Evolutionary conservation across 37 sponge, comb jelly and placozoan genomes (phyloP), one percentile per base, ranked within the genome.

Genomic region (Crambe crambe): DNA sequence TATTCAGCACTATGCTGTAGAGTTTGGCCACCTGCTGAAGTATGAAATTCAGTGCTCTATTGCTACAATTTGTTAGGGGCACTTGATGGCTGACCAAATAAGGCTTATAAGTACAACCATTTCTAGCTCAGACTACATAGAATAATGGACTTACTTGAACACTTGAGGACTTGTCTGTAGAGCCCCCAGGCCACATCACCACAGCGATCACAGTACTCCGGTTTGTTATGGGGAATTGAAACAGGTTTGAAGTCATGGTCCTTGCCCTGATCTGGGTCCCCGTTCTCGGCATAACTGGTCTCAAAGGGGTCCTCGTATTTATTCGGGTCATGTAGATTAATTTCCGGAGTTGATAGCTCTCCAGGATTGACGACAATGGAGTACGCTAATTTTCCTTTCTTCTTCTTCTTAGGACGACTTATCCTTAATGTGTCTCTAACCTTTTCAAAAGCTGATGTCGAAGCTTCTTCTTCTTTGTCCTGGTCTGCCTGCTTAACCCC

Each of bases 221-320:
- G 79, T 42, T 72, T 85, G 72, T 75, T 87, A 74, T 70, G 92
- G 61, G 63, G 97, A 74, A 96, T 85, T 58, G 85, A 82, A 70
- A 89, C 57, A 77, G 65, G 34, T 84, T 69, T 64, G 71, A 89
- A 97, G 41, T 91, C 90, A 77, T 98, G 95, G 0, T 93, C 95
- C 0, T 51, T 40, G 4, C 63, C 64, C n/a, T 37, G 21, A n/a
- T 74, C 38, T 8, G 35, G 25, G 30, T 68, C 78, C 9, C 68
- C 74, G 59, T 65, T 70, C 34, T 80, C 87, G 0, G 74, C 37
- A 34, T 36, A 79, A 57, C 54, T 72, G 21, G 80, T 51, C 70
- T 86, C 87, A 56, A 86, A 86, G 1, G 87, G 87, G 31, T 86
- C 87, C n/a, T 72, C 58, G 58, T 86, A 86, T 39, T 79, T 86